Evolutionary conservation across 2,113 vertebrate species (phyloP), one percentile per base, ranked within the genome.

Genomic region (Tupaia tana): DNA sequence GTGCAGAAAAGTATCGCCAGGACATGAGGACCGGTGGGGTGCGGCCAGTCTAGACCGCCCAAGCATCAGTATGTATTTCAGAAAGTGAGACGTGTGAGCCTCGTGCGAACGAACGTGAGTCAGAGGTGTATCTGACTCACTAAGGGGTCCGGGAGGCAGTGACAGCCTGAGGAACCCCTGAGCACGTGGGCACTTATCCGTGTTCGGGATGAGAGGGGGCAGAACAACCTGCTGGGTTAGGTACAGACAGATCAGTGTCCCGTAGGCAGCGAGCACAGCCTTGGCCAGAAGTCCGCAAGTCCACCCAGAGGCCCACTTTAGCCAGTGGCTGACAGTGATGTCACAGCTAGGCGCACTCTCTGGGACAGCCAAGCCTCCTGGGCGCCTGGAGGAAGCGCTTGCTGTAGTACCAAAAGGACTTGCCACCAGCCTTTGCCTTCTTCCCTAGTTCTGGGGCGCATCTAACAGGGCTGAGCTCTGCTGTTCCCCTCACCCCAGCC

Each of bases 341-440:
- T 78, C 59, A 29, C 70, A 74, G 13, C 58, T 16, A 19, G 27
- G 18, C 18, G 6, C 7, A 2, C 34, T 59, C 9, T 58, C 87
- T 18, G 8, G 1, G 69, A 85, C 66, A 78, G 20, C 20, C 1
- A 2, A 63, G 18, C 34, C 1, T 14, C 71, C 78, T 16, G 0
- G 6, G 0, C 0, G n/a, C 67, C 63, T 66, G 31, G 24, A 5
- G 27, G 61, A 18, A 43, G 43, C 43, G 43, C n/a, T 1, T 7
- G 0, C 3, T 15, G 1, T 0, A 3, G 0, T 4, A 2, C 2
- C 0, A 15, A 22, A 77, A 58, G 59, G 54, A 67, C 3, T 1
- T 8, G 2, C 69, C 27, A 9, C 20, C 64, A 24, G 54, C 66
- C 18, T 64, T 58, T n/a, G 16, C 61, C 83, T 84, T 12, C 12